Conservation (phyloP, 2,113 vertebrate species). For the Aix galericulata region DNA sequence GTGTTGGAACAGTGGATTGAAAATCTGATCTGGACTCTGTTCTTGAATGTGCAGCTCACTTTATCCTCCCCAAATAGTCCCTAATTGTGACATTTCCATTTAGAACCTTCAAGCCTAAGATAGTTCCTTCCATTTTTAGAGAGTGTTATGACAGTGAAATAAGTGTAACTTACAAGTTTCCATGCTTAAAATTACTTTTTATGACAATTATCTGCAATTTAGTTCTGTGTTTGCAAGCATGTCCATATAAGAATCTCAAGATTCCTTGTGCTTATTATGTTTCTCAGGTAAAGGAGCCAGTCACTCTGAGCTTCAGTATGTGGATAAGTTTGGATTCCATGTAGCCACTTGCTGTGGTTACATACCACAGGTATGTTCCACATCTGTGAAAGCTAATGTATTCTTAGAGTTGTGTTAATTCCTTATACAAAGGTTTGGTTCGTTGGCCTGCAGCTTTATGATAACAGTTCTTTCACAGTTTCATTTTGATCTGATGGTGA, state of each 20-base stretch:
- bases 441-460: neutral
- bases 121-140: neutral
- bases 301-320: slow-evolving; percentile 60
- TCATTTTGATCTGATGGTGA: neutral
- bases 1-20: neutral
- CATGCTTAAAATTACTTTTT: neutral
- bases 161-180: neutral
- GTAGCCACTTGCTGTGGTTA: slow-evolving; percentile 89
- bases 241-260: neutral
- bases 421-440: neutral
- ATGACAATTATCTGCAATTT: neutral
- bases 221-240: neutral
- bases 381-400: neutral
- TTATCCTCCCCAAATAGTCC: neutral
- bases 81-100: neutral
- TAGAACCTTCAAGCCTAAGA: neutral
- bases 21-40: neutral
- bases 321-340: slow-evolving; percentile 88
- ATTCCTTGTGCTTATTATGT: neutral
- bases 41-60: neutral
- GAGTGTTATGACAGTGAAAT: neutral
- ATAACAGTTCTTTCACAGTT: neutral
- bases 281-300: slow-evolving; percentile 80
- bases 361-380: slow-evolving; percentile 84
- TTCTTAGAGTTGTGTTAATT: neutral